Evolutionary conservation across 2,113 vertebrate species (phyloP).

Genomic region (Pampusana beccarii): DNA sequence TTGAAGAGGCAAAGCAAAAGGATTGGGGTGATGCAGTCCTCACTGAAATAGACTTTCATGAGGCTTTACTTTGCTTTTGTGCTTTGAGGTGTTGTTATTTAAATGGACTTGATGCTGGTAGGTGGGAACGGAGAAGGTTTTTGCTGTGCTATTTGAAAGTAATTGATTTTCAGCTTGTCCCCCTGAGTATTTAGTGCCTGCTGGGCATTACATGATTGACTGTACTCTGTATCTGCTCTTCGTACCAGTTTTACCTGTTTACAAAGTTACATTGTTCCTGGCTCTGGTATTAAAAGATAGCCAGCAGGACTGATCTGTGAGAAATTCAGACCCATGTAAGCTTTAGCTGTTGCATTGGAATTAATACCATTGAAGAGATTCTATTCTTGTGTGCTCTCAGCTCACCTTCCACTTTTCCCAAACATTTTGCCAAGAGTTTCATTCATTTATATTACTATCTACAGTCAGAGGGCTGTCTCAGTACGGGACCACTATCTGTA

Average conservation of each 20-base stretch:
- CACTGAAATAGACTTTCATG: not conserved
- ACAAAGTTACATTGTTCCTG: not conserved
- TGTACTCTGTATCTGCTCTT: not conserved
- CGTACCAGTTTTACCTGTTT: not conserved
- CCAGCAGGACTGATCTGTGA: not conserved
- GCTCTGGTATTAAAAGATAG: not conserved
- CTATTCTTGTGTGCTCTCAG: not conserved
- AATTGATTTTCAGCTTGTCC: constrained; percentile 9
- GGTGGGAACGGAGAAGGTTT: not conserved
- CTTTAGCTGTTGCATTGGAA: not conserved
- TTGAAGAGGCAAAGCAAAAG: constrained; percentile 24
- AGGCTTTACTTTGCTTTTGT: constrained; percentile 1
- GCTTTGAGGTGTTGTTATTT: constrained; percentile 10
- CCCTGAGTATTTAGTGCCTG: not conserved
- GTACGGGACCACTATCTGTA: not conserved
- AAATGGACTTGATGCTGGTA: not conserved
- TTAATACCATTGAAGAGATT: not conserved
- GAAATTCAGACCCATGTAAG: not conserved
- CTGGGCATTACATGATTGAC: not conserved
- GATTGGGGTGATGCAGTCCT: not conserved
- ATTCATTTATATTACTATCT: not conserved
- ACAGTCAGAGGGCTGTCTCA: not conserved
- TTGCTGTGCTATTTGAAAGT: not conserved
- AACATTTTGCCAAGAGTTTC: not conserved
- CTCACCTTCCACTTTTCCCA: not conserved